A percentile compares a stretch with the other conserved stretches of the same genome.
These are phyloP conservation scores for Hippopotamyrus pictus DNA, from an alignment of 2,797 vertebrate species.

Conservation along the genomic window DNA sequence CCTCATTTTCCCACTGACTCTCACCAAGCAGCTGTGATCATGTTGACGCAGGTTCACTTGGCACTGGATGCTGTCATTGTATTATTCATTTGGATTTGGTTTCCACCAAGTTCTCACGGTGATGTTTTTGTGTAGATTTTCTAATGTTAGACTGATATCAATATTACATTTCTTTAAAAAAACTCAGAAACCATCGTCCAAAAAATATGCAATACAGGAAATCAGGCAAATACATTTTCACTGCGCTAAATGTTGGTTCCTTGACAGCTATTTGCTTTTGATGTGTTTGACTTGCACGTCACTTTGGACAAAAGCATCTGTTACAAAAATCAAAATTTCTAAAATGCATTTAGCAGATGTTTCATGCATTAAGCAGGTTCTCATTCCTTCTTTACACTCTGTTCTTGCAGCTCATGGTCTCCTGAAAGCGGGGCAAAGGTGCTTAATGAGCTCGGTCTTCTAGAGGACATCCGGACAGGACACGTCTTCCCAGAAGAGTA, in stretches of 20 bases:
- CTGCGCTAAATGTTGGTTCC: neutral
- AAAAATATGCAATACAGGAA: neutral
- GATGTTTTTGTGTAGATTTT: neutral
- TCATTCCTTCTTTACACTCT: neutral
- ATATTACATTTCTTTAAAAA: neutral
- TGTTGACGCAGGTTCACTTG: neutral
- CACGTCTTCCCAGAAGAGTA: slow-evolving; percentile 75
- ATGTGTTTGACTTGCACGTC: neutral
- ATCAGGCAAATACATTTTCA: neutral
- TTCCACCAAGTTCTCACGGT: neutral
- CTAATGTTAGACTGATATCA: neutral
- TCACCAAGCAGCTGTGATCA: neutral
- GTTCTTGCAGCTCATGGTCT: slow-evolving; percentile 71
- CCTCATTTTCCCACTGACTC: neutral
- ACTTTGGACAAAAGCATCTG: neutral
- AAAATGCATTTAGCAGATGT: neutral
- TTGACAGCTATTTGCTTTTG: neutral
- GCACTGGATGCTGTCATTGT: neutral
- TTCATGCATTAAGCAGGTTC: neutral
- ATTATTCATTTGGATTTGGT: neutral
- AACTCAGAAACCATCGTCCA: neutral
- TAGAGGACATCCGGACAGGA: slow-evolving; percentile 52
- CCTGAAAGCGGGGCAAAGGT: slow-evolving; percentile 58
- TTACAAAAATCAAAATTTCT: neutral
- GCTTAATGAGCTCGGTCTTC: slow-evolving; percentile 59